Base-by-base conservation (phyloP, 2,113 vertebrate genomes). In the Microcebus ravelobensis region DNA sequence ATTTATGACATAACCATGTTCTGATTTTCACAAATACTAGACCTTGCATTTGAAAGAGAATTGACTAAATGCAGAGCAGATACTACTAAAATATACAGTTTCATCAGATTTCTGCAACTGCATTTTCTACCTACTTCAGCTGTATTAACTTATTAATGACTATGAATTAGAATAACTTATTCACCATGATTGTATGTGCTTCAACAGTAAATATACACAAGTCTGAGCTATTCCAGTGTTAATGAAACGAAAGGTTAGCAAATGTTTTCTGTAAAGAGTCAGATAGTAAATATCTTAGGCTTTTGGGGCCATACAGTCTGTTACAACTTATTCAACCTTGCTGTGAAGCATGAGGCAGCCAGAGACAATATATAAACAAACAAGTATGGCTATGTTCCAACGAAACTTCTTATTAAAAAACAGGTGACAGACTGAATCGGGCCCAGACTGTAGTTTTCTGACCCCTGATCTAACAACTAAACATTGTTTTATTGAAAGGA, bases 101-200 rank as follows among this genome's bases (percentile, higher is more conserved):
- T 84, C n/a, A 71, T 45, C n/a, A 87, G 45, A 93, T 73, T 92
- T 87, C 42, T 90, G 34, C 55, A 95, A 92, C 18, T 92, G 71
- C 17, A 79, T 84, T 84, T 93, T 94, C 80, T 74, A 77, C 12
- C 15, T 93, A 82, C 13, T 74, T 92, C 50, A 73, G 39, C 12
- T 50, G 83, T 68, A 12, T 59, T 87, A 90, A 73, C 29, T 90
- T 92, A 82, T 6, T 87, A 91, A 48, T 95, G 29, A 95, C 42
- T 89, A 67, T 89, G 15, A 96, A 34, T 93, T 59, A 94, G 34
- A 90, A 91, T 59, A 96, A 81, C 67, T 77, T 85, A 65, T 4
- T 63, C 12, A 63, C 59, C 71, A 6, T 77, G 81, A 71, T 10
- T 84, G 63, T 81, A 10, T 63, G 21, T 85, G 57, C 29, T 90